phyloP scores from a whole-genome alignment of 2,113 vertebrate species.

The Pachyramphus minor region DNA sequence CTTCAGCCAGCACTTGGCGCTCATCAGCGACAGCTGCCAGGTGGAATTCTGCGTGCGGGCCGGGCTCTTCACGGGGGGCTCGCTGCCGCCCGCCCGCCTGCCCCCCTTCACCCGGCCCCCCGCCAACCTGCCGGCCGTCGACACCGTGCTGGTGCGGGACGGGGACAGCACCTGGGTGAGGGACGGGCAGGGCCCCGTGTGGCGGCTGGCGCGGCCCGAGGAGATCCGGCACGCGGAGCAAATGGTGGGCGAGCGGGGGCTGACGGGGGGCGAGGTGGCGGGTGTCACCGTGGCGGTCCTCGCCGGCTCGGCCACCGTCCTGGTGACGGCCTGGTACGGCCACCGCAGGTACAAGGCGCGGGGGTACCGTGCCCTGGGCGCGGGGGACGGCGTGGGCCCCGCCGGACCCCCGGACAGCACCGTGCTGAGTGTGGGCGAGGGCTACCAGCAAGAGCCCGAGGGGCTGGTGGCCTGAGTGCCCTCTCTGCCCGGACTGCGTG shows the following conservation, averaged over 20 bases:
- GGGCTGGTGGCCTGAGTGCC: not conserved
- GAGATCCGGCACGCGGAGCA: constrained; percentile 39
- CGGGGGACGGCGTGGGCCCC: not conserved
- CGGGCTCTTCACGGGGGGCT: constrained; percentile 74
- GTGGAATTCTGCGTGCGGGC: constrained; percentile 85
- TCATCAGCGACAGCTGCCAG: constrained; percentile 87
- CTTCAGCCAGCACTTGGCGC: constrained; percentile 86
- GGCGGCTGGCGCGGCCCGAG: constrained; percentile 72
- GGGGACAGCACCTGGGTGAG: constrained; percentile 79
- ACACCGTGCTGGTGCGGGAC: constrained; percentile 82
- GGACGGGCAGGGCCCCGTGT: constrained; percentile 72
- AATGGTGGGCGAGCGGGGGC: not conserved
- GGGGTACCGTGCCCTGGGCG: not conserved
- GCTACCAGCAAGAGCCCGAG: not conserved
- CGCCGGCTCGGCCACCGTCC: not conserved
- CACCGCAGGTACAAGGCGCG: constrained; percentile 20
- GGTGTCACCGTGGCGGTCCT: constrained; percentile 11
- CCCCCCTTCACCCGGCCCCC: constrained; percentile 83
- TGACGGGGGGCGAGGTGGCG: constrained; percentile 23
- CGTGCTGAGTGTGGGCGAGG: not conserved
- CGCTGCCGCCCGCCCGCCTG: constrained; percentile 74
- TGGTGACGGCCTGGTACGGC: constrained; percentile 4
- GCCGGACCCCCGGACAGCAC: not conserved
- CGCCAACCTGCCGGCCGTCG: constrained; percentile 57
- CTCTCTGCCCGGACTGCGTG: rapidly evolving